These are phyloP conservation scores for Pseudoatta argentina DNA, from an alignment of 1,140 invertebrate genomes.

Conservation along the genomic window DNA sequence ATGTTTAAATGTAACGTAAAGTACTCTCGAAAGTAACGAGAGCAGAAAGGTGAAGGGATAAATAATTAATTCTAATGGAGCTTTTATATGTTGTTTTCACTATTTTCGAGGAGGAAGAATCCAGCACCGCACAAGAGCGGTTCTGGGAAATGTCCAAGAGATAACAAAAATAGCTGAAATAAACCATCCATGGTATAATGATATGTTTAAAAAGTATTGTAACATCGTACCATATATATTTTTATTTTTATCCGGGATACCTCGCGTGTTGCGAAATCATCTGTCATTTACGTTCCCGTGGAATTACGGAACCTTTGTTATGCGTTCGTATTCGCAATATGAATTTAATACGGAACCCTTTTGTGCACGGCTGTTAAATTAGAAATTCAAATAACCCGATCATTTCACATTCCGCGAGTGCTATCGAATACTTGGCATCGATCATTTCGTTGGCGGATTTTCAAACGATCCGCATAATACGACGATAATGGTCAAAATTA, in stretches of 20 bases:
- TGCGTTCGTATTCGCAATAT: slow-evolving; percentile 58
- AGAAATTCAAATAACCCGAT: slow-evolving; percentile 61
- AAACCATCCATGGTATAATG: slow-evolving; percentile 19
- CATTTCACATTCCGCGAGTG: slow-evolving; percentile 47
- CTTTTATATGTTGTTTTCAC: neutral
- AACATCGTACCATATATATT: slow-evolving; percentile 16
- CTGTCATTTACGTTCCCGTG: slow-evolving; percentile 46
- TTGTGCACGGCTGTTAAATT: slow-evolving; percentile 56
- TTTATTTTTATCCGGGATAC: slow-evolving; percentile 15
- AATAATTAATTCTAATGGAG: slow-evolving; percentile 21
- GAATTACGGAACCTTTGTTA: slow-evolving; percentile 50
- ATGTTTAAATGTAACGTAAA: neutral
- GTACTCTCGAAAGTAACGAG: neutral
- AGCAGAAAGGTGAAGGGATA: neutral
- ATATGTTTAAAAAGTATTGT: slow-evolving; percentile 35
- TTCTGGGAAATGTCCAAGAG: slow-evolving; percentile 44
- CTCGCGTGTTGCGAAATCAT: slow-evolving; percentile 55
- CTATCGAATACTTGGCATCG: slow-evolving; percentile 47
- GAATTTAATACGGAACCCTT: slow-evolving; percentile 53
- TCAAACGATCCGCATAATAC: slow-evolving; percentile 30
- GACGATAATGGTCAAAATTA: slow-evolving; percentile 25
- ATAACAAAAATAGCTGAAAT: slow-evolving; percentile 31
- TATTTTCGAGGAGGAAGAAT: neutral
- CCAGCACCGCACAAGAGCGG: neutral
- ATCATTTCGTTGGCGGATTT: slow-evolving; percentile 48